A percentile compares a stretch with the other conserved stretches of the same genome.
Conservation (phyloP, 2,113 vertebrate genomes). For the Seriola quinqueradiata region DNA sequence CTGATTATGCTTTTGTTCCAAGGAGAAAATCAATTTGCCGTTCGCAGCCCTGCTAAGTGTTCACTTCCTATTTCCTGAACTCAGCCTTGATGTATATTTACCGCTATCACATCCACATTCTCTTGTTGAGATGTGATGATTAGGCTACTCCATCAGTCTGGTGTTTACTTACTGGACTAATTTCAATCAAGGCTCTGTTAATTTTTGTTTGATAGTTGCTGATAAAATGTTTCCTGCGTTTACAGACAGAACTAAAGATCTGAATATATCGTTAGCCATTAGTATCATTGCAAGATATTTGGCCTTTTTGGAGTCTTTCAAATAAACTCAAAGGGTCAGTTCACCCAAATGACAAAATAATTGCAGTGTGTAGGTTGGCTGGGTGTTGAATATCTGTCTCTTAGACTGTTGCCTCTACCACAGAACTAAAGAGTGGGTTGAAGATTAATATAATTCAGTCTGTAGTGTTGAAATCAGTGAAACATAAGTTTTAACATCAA, state of each 20-base stretch:
- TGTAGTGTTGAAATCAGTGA: too few relatives aligned
- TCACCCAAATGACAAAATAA: neutral
- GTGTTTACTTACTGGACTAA: conserved; percentile 52
- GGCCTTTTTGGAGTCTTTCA: neutral
- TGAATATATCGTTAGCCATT: neutral
- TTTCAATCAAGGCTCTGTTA: conserved; percentile 56
- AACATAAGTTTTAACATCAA: too few relatives aligned
- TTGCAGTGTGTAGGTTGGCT: too few relatives aligned
- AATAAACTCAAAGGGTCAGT: neutral
- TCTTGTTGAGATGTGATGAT: conserved; percentile 60
- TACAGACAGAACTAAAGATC: conserved; percentile 19
- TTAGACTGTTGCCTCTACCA: too few relatives aligned
- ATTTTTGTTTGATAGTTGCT: conserved; percentile 40
- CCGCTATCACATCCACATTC: conserved; percentile 39
- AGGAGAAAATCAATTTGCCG: conserved; percentile 60
- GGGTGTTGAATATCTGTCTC: too few relatives aligned
- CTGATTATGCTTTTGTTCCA: conserved; percentile 57
- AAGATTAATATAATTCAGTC: too few relatives aligned
- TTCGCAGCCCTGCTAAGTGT: conserved; percentile 50
- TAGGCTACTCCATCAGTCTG: conserved; percentile 39
- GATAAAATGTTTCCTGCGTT: conserved; percentile 62
- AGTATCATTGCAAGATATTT: neutral
- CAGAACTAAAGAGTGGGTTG: too few relatives aligned
- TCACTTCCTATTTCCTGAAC: conserved; percentile 70
- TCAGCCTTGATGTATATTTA: conserved; percentile 60